Conservation (phyloP, 2,113 vertebrate species). For the Ivindomyrus marchei region DNA sequence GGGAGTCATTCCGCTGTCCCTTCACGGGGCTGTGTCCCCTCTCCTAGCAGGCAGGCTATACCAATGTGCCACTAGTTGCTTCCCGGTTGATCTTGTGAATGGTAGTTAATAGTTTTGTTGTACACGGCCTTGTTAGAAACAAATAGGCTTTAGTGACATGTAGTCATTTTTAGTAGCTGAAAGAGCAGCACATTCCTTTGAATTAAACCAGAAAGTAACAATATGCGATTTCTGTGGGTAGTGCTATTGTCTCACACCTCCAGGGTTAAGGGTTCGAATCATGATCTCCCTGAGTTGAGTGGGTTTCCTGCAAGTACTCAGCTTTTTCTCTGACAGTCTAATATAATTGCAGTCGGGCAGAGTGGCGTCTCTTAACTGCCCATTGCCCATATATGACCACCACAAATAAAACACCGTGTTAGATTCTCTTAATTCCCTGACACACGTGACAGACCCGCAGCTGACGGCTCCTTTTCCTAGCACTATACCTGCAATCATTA, state of each 20-base stretch:
- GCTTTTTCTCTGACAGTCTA: not conserved
- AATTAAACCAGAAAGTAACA: not conserved
- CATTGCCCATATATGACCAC: not conserved
- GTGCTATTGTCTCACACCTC: not conserved
- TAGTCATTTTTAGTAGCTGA: not conserved
- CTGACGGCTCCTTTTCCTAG: not conserved
- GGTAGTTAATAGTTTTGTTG: not conserved
- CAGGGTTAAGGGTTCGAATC: not conserved
- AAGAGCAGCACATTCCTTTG: not conserved
- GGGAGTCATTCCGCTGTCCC: not conserved
- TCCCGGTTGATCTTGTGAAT: not conserved
- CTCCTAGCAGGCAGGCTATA: not conserved
- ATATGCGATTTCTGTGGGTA: not conserved
- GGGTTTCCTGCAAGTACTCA: not conserved
- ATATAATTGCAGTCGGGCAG: not conserved
- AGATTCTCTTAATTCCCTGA: not conserved
- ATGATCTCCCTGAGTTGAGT: not conserved
- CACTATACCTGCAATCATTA: not conserved
- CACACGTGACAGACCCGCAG: not conserved
- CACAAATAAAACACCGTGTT: not conserved
- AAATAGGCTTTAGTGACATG: not conserved
- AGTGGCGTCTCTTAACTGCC: not conserved
- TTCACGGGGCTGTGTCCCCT: not conserved
- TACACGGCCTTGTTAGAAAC: no score
- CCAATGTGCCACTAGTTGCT: not conserved